phyloP scores from a whole-genome alignment of 1,140 invertebrate species.

The Gonatopus flavifemur region DNA sequence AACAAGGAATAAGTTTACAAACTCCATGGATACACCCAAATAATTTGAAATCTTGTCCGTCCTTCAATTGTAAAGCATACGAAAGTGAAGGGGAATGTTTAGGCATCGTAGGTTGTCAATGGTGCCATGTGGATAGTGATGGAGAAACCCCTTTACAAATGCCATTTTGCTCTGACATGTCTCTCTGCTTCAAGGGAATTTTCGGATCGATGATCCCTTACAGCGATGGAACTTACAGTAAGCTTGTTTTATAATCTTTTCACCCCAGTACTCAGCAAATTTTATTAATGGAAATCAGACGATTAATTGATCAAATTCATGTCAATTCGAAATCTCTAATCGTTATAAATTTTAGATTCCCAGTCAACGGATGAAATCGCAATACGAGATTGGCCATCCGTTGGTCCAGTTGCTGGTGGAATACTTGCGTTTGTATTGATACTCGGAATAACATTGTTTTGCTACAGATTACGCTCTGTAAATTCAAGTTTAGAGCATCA shows the following conservation, averaged over 20 bases:
- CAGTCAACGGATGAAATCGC: slow-evolving; percentile 54
- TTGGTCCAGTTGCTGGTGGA: slow-evolving; percentile 67
- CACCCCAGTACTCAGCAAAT: no score
- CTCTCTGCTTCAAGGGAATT: slow-evolving; percentile 83
- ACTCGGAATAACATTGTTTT: slow-evolving; percentile 65
- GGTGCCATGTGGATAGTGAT: slow-evolving; percentile 82
- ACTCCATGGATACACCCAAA: slow-evolving; percentile 47
- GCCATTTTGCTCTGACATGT: slow-evolving; percentile 79
- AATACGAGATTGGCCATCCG: slow-evolving; percentile 60
- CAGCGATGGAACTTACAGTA: slow-evolving; percentile 67
- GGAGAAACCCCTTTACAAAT: slow-evolving; percentile 66
- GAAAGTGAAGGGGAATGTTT: slow-evolving; percentile 75
- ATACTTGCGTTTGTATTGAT: slow-evolving; percentile 66
- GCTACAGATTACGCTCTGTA: slow-evolving; percentile 60
- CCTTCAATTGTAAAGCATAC: slow-evolving; percentile 80
- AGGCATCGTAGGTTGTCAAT: slow-evolving; percentile 85
- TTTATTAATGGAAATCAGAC: not conserved
- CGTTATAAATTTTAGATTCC: slow-evolving; percentile 43
- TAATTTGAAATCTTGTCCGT: slow-evolving; percentile 65
- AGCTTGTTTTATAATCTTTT: no score
- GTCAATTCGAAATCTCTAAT: not conserved
- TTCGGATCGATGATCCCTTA: slow-evolving; percentile 81
- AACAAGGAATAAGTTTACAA: slow-evolving; percentile 44
- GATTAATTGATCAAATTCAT: not conserved
- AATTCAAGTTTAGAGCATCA: slow-evolving; percentile 53